These are phyloP conservation scores for Stictocephala bisonia DNA, from an alignment of 2,888 invertebrate species.

Conservation along the genomic window DNA sequence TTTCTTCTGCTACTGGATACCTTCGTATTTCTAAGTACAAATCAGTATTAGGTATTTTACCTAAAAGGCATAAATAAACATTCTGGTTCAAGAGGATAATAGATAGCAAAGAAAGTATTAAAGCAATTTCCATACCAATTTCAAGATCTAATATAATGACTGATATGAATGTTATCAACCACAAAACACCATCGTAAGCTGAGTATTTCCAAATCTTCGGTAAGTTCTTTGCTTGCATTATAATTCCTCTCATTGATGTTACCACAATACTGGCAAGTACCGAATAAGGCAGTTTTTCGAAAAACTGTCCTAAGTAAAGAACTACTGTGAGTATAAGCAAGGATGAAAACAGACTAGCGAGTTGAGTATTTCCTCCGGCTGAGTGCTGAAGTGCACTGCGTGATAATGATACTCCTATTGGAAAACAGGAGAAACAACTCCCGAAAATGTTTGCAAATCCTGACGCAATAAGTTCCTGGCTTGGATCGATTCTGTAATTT, in stretches of 20 bases:
- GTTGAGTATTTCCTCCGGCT: constrained; percentile 22
- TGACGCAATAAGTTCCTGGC: constrained; percentile 15
- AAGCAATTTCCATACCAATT: constrained; percentile 67
- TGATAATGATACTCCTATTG: constrained; percentile 4
- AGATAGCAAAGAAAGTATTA: constrained; percentile 66
- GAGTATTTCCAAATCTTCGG: constrained; percentile 66
- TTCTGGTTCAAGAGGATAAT: constrained; percentile 64
- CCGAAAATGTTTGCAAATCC: constrained; percentile 14
- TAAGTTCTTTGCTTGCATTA: constrained; percentile 57
- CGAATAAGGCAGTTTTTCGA: constrained; percentile 38
- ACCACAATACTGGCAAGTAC: constrained; percentile 29
- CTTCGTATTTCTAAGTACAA: constrained; percentile 61
- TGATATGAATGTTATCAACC: constrained; percentile 67
- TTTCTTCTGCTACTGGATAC: constrained; percentile 1
- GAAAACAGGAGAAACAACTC: constrained; percentile 12
- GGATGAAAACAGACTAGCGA: constrained; percentile 1
- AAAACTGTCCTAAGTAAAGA: neutral
- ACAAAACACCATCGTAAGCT: constrained; percentile 67
- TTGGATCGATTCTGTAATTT: constrained; percentile 6
- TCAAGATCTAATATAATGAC: constrained; percentile 69
- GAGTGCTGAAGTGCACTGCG: constrained; percentile 5
- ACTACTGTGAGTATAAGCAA: neutral
- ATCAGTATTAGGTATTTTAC: constrained; percentile 62
- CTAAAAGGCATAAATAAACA: constrained; percentile 60
- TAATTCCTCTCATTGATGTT: constrained; percentile 4